phyloP scores from a whole-genome alignment of 1,140 invertebrate genomes.

The Galleria mellonella region DNA sequence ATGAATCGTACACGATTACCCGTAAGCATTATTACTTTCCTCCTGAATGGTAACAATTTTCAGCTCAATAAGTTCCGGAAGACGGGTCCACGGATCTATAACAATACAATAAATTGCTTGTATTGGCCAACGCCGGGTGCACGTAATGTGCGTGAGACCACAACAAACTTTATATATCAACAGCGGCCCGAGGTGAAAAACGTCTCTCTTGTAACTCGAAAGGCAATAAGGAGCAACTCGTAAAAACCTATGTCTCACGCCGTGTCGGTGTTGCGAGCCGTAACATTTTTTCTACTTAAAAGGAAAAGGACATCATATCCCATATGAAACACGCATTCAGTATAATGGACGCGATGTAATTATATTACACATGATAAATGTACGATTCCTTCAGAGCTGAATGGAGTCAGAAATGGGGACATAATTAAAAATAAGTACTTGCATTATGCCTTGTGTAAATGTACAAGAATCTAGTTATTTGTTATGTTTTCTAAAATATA shows the following conservation, averaged over 20 bases:
- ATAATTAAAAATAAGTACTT: no score
- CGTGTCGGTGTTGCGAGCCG: not conserved
- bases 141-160: slow-evolving; percentile 40
- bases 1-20: not conserved
- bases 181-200: slow-evolving; percentile 31
- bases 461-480: no score
- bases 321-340: no score
- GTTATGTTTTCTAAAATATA: no score
- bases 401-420: no score
- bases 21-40: not conserved
- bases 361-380: not conserved
- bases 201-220: slow-evolving; percentile 27
- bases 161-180: slow-evolving; percentile 35
- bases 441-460: no score
- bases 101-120: slow-evolving; percentile 48
- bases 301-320: not conserved
- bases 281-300: slow-evolving; percentile 1
- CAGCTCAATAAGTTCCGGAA: slow-evolving; percentile 26
- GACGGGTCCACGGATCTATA: slow-evolving; percentile 33
- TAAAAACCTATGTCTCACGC: slow-evolving; percentile 29
- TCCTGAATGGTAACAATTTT: slow-evolving; percentile 9
- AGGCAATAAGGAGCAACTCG: slow-evolving; percentile 26
- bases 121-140: slow-evolving; percentile 34
- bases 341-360: not conserved
- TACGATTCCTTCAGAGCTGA: no score